Evolutionary conservation across 2,888 invertebrate genomes (phyloP).

Genomic region (Liodrosophila aerea): DNA sequence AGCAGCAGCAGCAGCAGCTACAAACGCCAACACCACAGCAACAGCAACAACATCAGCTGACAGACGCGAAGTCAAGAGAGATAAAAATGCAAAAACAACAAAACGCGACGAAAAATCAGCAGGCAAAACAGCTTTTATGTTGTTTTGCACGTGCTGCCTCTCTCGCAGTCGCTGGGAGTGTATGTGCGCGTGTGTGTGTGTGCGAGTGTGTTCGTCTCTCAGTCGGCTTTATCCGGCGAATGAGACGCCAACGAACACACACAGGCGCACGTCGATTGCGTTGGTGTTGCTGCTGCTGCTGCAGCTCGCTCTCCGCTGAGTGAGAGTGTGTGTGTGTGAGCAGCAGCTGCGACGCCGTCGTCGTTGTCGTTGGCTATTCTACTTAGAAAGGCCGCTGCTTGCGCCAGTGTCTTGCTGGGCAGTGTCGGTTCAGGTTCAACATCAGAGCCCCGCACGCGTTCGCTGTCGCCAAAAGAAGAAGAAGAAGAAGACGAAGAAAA

Average conservation of each 20-base stretch:
- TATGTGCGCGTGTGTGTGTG: no score
- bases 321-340: conserved; percentile 36
- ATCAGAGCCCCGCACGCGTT: conserved; percentile 77
- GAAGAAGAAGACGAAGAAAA: neutral
- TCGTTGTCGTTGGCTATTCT: conserved; percentile 64
- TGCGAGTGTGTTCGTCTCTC: conserved; percentile 26
- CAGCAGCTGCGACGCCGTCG: conserved; percentile 27
- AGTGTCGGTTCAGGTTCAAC: conserved; percentile 82
- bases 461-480: conserved; percentile 27
- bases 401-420: conserved; percentile 79
- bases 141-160: conserved; percentile 76
- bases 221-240: conserved; percentile 70
- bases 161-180: conserved; percentile 6
- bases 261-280: conserved; percentile 29
- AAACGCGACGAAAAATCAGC: conserved; percentile 41
- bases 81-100: conserved; percentile 42
- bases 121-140: conserved; percentile 48
- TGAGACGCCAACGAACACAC: conserved; percentile 64
- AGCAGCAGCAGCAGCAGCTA: conserved; percentile 24
- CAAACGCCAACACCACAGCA: conserved; percentile 32
- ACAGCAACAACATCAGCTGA: conserved; percentile 43
- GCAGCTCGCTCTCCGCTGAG: conserved; percentile 19
- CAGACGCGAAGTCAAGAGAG: conserved; percentile 44
- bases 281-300: conserved; percentile 33
- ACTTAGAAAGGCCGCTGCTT: conserved; percentile 77